Evolutionary conservation across 1,140 invertebrate species (phyloP).

Genomic region (Lordiphosa collinella): DNA sequence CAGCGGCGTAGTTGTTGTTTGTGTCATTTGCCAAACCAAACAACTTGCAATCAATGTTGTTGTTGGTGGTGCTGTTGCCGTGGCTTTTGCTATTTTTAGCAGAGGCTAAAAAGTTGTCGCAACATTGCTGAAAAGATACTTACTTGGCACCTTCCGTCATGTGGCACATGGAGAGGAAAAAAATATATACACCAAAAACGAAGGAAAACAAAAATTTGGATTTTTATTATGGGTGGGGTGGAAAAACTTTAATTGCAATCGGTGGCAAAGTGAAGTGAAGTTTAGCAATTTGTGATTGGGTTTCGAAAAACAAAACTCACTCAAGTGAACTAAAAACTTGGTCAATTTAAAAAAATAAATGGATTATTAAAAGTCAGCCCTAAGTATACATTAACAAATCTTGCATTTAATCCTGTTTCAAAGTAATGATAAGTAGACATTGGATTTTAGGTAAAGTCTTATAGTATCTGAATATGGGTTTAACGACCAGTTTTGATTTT

Average conservation of each 20-base stretch:
- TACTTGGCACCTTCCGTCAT: constrained; percentile 54
- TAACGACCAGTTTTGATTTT: too few species aligned
- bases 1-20: constrained; percentile 26
- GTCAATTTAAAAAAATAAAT: too few species aligned
- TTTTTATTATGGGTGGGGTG: not conserved
- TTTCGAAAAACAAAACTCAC: too few species aligned
- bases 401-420: too few species aligned
- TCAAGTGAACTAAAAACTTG: too few species aligned
- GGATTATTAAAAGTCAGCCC: too few species aligned
- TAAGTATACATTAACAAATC: too few species aligned
- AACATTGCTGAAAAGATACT: constrained; percentile 45
- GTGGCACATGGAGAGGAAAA: constrained; percentile 6
- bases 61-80: constrained; percentile 36
- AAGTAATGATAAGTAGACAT: too few species aligned
- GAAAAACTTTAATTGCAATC: constrained; percentile 19
- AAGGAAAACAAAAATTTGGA: not conserved
- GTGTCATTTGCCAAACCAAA: constrained; percentile 61
- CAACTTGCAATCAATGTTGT: constrained; percentile 62
- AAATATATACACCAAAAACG: constrained; percentile 10
- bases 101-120: constrained; percentile 48
- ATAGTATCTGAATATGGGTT: too few species aligned
- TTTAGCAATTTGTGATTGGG: too few species aligned
- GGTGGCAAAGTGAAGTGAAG: constrained; percentile 1
- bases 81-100: constrained; percentile 65
- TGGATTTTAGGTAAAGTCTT: too few species aligned